A percentile compares a stretch with the other conserved stretches of the same genome.
Evolutionary conservation across 2,888 invertebrate species (phyloP).

Genomic region (Athrips mouffetella): DNA sequence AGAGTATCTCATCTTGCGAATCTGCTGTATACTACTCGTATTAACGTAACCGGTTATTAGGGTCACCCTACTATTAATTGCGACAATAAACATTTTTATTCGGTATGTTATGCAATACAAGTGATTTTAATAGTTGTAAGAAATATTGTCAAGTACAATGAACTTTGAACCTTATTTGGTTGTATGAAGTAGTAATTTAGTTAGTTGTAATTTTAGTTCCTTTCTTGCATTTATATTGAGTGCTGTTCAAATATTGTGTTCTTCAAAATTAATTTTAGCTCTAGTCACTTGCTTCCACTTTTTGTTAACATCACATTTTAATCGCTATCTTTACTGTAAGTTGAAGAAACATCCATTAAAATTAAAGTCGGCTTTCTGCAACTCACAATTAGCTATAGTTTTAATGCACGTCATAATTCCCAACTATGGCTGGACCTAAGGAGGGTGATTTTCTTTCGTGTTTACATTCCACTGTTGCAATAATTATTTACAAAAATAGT

Average conservation of each 20-base stretch:
- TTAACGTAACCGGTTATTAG: too few species aligned
- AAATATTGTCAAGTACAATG: constrained; percentile 47
- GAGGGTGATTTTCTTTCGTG: constrained; percentile 29
- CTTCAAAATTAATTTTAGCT: constrained; percentile 49
- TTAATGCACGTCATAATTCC: constrained; percentile 43
- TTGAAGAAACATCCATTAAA: constrained; percentile 33
- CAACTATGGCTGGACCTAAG: constrained; percentile 1
- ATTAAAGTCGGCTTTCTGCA: too few species aligned
- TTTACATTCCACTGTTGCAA: constrained; percentile 62
- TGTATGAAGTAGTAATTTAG: constrained; percentile 27
- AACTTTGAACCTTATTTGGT: constrained; percentile 43
- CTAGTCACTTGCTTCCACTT: constrained; percentile 68
- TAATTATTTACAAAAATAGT: constrained; percentile 45
- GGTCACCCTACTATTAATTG: too few species aligned
- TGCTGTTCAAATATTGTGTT: constrained; percentile 33
- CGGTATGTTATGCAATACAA: constrained; percentile 20
- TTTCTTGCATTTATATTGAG: constrained; percentile 54
- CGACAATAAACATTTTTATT: neutral
- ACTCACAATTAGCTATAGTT: too few species aligned
- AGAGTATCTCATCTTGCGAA: too few species aligned
- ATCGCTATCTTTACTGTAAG: constrained; percentile 24
- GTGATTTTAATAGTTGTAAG: constrained; percentile 16
- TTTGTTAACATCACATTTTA: constrained; percentile 52
- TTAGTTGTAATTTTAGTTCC: constrained; percentile 42
- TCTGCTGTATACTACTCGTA: too few species aligned